Conservation (phyloP, 2,113 vertebrate species). For the Damaliscus lunatus region DNA sequence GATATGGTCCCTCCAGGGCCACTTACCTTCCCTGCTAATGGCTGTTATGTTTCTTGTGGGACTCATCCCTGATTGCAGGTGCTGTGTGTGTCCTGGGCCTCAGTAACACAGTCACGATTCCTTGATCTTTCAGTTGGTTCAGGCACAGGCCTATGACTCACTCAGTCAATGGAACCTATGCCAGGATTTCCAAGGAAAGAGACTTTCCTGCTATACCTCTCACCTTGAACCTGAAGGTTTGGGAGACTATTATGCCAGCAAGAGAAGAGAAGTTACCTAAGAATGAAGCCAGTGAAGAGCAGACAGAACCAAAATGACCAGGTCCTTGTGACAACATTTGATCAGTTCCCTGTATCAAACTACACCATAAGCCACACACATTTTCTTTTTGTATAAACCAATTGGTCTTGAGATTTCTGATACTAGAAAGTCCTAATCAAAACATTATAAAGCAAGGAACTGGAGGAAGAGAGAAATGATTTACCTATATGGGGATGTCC, state of each 20-base stretch:
- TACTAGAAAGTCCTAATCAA: neutral
- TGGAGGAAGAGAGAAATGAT: neutral
- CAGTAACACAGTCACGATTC: neutral
- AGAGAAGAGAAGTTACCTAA: neutral
- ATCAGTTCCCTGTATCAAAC: neutral
- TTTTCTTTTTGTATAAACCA: neutral
- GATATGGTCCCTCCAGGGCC: neutral
- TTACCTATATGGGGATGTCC: neutral
- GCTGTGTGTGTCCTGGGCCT: neutral
- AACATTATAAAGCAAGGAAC: neutral
- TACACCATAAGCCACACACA: neutral
- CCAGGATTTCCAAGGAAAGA: neutral
- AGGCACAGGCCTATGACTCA: neutral
- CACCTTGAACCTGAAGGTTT: neutral
- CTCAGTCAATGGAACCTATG: neutral
- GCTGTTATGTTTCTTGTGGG: neutral
- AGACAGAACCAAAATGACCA: neutral
- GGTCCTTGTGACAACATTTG: neutral
- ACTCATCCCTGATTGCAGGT: neutral
- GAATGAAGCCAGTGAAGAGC: neutral
- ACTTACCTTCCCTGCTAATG: neutral
- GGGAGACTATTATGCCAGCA: neutral
- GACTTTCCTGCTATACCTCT: neutral
- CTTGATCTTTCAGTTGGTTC: neutral
- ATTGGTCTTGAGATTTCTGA: neutral